phyloP scores from a whole-genome alignment of 92 coral and sea anemone genomes.

The Pocillopora grandis region DNA sequence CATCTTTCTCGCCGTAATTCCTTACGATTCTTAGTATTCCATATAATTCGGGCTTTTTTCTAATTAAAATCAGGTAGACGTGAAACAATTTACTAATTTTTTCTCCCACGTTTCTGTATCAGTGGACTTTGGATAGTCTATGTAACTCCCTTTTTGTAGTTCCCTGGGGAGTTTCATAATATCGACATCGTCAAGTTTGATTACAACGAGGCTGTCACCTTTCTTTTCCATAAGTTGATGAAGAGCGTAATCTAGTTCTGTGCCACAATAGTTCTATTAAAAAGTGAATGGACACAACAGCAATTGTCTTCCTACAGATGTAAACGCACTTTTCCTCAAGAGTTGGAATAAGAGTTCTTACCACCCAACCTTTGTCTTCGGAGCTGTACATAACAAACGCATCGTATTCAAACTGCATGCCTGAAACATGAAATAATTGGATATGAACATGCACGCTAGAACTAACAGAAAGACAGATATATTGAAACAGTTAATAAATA shows the following conservation, averaged over 20 bases:
- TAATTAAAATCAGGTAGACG: too few species aligned
- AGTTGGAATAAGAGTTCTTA: neutral
- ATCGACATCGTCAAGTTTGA: constrained; percentile 11
- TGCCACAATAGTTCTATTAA: constrained; percentile 13
- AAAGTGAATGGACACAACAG: constrained; percentile 30
- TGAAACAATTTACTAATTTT: constrained; percentile 5
- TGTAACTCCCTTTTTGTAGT: constrained; percentile 22
- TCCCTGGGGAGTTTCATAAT: neutral
- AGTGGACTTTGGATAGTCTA: constrained; percentile 15
- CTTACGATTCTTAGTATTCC: too few species aligned
- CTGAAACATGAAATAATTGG: neutral
- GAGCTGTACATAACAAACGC: constrained; percentile 29
- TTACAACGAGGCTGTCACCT: constrained; percentile 30
- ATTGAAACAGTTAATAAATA: too few species aligned
- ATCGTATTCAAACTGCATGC: neutral
- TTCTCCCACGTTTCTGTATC: constrained; percentile 27
- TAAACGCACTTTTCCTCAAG: constrained; percentile 23
- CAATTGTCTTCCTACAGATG: neutral
- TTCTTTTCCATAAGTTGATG: constrained; percentile 4
- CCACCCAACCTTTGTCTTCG: constrained; percentile 13
- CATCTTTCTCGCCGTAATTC: too few species aligned
- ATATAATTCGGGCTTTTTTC: too few species aligned
- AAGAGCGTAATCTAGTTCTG: constrained; percentile 20
- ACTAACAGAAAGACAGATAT: too few species aligned
- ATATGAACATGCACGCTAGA: too few species aligned